These are phyloP conservation scores for Helostoma temminkii DNA, from an alignment of 2,797 vertebrate species.

Conservation along the genomic window DNA sequence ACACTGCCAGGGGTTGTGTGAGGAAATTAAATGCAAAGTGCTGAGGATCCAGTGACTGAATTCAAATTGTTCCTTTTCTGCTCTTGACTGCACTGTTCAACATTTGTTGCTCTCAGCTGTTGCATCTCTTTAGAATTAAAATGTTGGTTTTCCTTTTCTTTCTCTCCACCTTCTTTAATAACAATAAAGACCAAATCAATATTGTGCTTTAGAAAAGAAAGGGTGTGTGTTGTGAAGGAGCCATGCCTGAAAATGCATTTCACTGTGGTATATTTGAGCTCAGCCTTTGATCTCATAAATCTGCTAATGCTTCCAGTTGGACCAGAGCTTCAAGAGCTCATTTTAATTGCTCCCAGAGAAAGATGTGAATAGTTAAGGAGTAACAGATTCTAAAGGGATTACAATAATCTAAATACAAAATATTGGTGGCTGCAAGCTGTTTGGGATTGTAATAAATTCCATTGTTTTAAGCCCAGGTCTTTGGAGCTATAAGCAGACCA, in stretches of 20 bases:
- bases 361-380: constrained; percentile 71
- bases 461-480: constrained; percentile 8
- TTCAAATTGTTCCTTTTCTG: constrained; percentile 12
- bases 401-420: constrained; percentile 69
- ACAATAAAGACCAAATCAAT: constrained; percentile 34
- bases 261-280: constrained; percentile 64
- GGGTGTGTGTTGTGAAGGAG: constrained; percentile 55
- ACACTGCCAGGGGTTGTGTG: constrained; percentile 20
- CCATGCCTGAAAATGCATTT: constrained; percentile 58
- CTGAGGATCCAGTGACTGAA: constrained; percentile 23
- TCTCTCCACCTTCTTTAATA: constrained; percentile 50
- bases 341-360: constrained; percentile 85
- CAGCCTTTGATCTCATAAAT: constrained; percentile 78
- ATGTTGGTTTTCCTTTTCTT: constrained; percentile 40
- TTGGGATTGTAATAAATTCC: constrained; percentile 30
- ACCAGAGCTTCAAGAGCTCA: constrained; percentile 66
- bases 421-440: constrained; percentile 57
- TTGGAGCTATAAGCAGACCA: neutral
- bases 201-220: constrained; percentile 41
- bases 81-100: neutral
- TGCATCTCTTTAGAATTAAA: constrained; percentile 43
- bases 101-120: constrained; percentile 35
- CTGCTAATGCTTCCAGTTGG: constrained; percentile 77
- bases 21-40: constrained; percentile 29
- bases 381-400: constrained; percentile 66